Base-by-base conservation (phyloP, 2,797 vertebrate genomes). In the Chiropotes sagulatus region DNA sequence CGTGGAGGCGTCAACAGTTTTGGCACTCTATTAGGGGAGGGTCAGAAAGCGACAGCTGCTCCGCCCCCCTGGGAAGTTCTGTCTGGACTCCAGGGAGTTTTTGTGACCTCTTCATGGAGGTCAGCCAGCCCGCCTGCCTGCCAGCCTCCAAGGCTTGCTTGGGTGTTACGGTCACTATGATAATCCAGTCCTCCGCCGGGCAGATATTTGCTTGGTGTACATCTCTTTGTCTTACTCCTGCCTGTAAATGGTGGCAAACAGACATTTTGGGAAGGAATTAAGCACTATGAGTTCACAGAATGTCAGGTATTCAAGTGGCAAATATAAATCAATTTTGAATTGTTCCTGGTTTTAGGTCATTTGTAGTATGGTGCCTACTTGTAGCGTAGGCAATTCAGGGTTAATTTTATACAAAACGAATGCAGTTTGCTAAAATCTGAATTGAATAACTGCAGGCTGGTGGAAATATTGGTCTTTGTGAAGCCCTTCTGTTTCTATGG, bases 191-290 rank as follows among this genome's bases (percentile, higher is more conserved):
- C 5, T 44, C 72, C 20, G 64, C 44, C 1, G 0, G 6, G 86
- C 61, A 46, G 83, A 44, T 41, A 33, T 12, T 39, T 76, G n/a
- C 73, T 88, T 39, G 4, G 22, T 48, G 88, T n/a, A 17, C 22
- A 13, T 46, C 33, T 88, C 93, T 90, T 95, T 93, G 89, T 97
- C 87, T 94, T 20, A 19, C 54, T 88, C 46, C 52, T 92, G 85
- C 73, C 72, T 82, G 76, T 95, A 75, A 94, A 95, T 88, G 93
- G 93, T 96, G 96, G 90, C 96, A 94, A 86, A 96, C 67, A 93
- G 96, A 95, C 97, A 96, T 95, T 96, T 97, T 70, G 85, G 89
- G 41, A 92, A 94, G 54, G 76, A 84, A 70, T 90, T 58, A 70
- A 75, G 24, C 15, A 6, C 92, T 64, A 1, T 8, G 46, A 92